Evolutionary conservation across 2,888 invertebrate genomes (phyloP).

Genomic region (Tipula lateralis): DNA sequence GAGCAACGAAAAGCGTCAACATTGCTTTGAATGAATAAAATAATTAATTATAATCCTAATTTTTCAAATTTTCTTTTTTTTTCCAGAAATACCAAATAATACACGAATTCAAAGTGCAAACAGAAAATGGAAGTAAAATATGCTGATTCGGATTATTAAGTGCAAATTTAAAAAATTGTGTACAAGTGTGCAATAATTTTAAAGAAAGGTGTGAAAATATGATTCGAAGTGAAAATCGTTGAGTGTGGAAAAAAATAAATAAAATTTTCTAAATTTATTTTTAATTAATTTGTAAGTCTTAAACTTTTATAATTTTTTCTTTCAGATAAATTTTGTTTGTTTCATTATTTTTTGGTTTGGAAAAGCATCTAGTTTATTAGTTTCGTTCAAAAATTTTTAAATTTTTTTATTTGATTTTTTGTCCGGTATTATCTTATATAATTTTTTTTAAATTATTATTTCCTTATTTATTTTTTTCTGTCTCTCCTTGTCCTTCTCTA

Average conservation of each 20-base stretch:
- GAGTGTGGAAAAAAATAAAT: slow-evolving; percentile 1
- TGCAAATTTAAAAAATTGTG: neutral
- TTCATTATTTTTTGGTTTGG: neutral
- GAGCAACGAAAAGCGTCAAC: too few species aligned
- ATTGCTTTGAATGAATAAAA: neutral
- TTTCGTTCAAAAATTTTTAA: neutral
- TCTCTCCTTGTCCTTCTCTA: slow-evolving; percentile 28
- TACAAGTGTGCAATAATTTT: neutral
- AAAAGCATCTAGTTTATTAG: neutral
- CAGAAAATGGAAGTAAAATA: neutral
- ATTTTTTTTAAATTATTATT: neutral
- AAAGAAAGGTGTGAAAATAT: neutral
- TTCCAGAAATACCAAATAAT: neutral
- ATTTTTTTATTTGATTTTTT: slow-evolving; percentile 25
- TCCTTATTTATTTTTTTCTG: slow-evolving; percentile 26
- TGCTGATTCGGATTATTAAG: neutral
- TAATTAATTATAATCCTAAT: neutral
- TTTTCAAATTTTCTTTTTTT: neutral
- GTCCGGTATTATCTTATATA: neutral
- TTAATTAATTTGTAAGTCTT: neutral
- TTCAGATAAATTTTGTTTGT: neutral
- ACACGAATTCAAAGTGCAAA: neutral
- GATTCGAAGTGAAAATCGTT: neutral
- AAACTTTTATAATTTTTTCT: neutral
- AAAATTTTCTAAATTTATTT: neutral